Percentiles rank a stretch among this genome's conserved stretches.
phyloP scores from a whole-genome alignment of 2,888 invertebrate species.

The Anthrax anthrax region DNA sequence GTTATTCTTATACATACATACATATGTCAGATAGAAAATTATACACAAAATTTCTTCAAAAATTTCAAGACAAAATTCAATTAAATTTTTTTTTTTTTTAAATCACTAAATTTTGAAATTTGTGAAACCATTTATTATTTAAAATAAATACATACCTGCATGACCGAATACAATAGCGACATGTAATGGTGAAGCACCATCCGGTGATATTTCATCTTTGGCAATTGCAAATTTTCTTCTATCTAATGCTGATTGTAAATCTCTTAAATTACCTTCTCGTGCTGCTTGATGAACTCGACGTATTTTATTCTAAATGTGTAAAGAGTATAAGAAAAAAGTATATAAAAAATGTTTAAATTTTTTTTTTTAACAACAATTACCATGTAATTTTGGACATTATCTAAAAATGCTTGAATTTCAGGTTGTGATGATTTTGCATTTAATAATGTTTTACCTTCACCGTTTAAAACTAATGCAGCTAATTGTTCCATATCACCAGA shows the following conservation, averaged over 20 bases:
- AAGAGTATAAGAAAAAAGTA: no score
- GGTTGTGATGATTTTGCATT: slow-evolving; percentile 55
- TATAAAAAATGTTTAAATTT: no score
- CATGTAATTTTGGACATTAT: slow-evolving; percentile 78
- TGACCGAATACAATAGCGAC: slow-evolving; percentile 74
- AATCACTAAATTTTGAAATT: no score
- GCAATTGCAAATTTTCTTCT: slow-evolving; percentile 83
- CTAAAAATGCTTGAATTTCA: slow-evolving; percentile 73
- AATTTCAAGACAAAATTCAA: no score
- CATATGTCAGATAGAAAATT: no score
- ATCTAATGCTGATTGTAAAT: slow-evolving; percentile 73
- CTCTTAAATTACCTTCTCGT: slow-evolving; percentile 66
- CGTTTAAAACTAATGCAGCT: slow-evolving; percentile 76
- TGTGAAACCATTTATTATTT: no score
- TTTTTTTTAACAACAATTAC: slow-evolving; percentile 35
- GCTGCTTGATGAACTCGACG: slow-evolving; percentile 77
- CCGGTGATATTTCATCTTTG: slow-evolving; percentile 65
- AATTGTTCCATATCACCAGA: slow-evolving; percentile 77
- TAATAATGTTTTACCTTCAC: slow-evolving; percentile 66
- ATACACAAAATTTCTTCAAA: no score
- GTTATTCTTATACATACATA: no score
- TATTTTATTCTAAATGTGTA: slow-evolving; percentile 62
- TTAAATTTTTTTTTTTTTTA: no score
- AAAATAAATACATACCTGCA: slow-evolving; percentile 39
- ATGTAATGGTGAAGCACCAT: slow-evolving; percentile 75